These are phyloP conservation scores for Varecia variegata DNA, from an alignment of 2,797 vertebrate species.

Conservation along the genomic window DNA sequence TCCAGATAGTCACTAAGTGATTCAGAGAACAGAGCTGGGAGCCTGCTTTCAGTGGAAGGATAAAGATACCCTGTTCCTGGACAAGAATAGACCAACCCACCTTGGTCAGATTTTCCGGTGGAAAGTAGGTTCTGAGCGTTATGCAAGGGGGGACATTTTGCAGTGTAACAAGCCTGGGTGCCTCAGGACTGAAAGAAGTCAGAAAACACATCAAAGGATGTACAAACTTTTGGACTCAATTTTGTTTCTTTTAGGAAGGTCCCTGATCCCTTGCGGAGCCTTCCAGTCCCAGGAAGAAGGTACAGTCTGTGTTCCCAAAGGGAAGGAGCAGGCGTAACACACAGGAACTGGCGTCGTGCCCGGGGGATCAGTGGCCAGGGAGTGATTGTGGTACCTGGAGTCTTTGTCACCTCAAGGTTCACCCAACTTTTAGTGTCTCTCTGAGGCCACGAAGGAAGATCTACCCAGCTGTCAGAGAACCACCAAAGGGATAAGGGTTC, in stretches of 20 bases:
- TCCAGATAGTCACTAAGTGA: not conserved
- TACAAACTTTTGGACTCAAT: not conserved
- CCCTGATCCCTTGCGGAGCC: not conserved
- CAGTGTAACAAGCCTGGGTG: not conserved
- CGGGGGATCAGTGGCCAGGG: not conserved
- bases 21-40: not conserved
- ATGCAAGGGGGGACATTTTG: not conserved
- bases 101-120: not conserved
- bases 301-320: not conserved
- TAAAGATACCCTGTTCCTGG: not conserved
- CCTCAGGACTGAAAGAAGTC: not conserved
- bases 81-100: not conserved
- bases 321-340: not conserved
- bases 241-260: not conserved
- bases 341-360: not conserved
- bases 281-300: not conserved
- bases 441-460: not conserved
- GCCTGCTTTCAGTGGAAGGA: not conserved
- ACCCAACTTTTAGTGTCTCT: not conserved
- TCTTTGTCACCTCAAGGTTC: not conserved
- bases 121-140: not conserved
- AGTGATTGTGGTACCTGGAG: not conserved
- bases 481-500: not conserved
- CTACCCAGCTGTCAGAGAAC: not conserved
- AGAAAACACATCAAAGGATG: not conserved